Evolutionary conservation across 2,888 invertebrate species (phyloP), one percentile per base, ranked within the genome.

Genomic region (Sinohyriopsis cumingii): DNA sequence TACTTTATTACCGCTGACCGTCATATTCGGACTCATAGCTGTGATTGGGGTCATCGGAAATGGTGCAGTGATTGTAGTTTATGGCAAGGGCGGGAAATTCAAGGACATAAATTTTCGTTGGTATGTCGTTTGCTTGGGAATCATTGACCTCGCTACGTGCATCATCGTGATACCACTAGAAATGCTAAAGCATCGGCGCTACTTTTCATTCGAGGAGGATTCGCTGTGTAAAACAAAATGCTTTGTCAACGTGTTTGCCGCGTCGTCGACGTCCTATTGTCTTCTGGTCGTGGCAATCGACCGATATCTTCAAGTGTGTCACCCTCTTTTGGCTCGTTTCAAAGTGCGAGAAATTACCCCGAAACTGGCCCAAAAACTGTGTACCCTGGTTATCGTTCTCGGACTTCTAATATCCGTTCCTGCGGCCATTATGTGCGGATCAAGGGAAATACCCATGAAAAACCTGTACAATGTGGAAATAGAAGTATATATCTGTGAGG

Each of bases 191-290:
- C 77, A 77, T 57, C 59, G 67, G 19, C 72, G 71, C 62, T 77
- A 77, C 45, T 77, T 77, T 55, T 68, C 70, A 33, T 72, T 77
- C 65, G 67, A 60, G 22, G 74, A 74, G 55, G 61, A 68, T n/a
- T 59, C 54, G 4, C 55, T 74, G 28, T 76, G 76, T 25, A 76
- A 73, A 66, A 71, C 65, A 18, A 76, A 74, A 61, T 77, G 74
- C 45, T 77, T 77, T 63, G 70, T 74, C 22, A 77, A 77, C 33
- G 75, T 77, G 15, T 77, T 77, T 62, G 74, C 71, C 4, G 74
- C 77, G 15, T 70, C 77, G 3, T 59, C 74, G 5, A 75, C 75
- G 15, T 77, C 72, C 5, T 71, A 71, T 57, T 77, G 77, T 63
- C 56, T 77, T 12, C 28, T 72, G 1, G 56, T 77, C 7, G 69